Conservation (phyloP, 2,888 invertebrate species). For the Noctua fimbriata region DNA sequence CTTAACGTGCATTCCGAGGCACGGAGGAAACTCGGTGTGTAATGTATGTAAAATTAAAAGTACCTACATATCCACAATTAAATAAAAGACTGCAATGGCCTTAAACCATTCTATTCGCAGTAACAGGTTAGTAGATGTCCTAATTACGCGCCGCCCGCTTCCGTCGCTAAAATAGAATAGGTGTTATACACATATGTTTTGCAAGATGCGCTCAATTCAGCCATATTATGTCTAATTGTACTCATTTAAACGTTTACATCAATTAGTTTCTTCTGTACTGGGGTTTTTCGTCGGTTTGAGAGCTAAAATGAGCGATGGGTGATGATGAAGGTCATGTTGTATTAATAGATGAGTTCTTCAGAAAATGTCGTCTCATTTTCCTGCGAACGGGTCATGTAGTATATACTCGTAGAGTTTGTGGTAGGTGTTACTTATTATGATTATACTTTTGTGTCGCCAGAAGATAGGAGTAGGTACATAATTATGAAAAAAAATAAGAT, state of each 20-base stretch:
- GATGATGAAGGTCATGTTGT: conserved; percentile 15
- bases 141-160: conserved; percentile 59
- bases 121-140: conserved; percentile 61
- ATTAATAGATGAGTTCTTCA: conserved; percentile 22
- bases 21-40: neutral
- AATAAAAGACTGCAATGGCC: conserved; percentile 48
- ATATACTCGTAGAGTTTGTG: neutral
- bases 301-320: conserved; percentile 7
- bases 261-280: conserved; percentile 67
- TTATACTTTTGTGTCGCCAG: neutral
- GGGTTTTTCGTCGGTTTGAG: conserved; percentile 40
- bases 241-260: conserved; percentile 69
- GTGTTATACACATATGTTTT: conserved; percentile 53
- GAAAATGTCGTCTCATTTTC: conserved; percentile 10
- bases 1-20: neutral
- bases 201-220: conserved; percentile 64
- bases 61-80: neutral
- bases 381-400: neutral
- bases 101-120: conserved; percentile 47
- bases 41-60: neutral
- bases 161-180: conserved; percentile 68
- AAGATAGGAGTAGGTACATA: neutral
- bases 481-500: neutral
- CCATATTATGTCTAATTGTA: conserved; percentile 76
- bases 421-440: neutral